Percentiles rank a stretch among this genome's conserved stretches.
These are phyloP conservation scores for Dryadula phaetusa DNA, from an alignment of 2,888 invertebrate genomes.

Conservation along the genomic window DNA sequence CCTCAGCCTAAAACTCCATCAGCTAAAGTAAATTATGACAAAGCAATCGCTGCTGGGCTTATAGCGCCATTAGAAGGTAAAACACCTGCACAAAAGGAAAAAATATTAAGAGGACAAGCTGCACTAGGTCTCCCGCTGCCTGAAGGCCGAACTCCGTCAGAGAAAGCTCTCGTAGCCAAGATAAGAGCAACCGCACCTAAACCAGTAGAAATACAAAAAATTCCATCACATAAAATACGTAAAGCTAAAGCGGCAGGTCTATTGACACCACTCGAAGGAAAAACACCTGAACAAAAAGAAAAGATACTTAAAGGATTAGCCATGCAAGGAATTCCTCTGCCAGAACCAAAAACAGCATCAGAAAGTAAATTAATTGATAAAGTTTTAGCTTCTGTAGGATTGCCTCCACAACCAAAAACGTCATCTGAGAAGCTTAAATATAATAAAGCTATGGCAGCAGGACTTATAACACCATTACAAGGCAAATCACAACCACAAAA, in stretches of 20 bases:
- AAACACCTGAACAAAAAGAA: slow-evolving; percentile 43
- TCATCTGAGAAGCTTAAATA: slow-evolving; percentile 46
- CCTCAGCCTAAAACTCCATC: slow-evolving; percentile 46
- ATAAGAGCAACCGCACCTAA: slow-evolving; percentile 33
- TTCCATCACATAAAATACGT: slow-evolving; percentile 34
- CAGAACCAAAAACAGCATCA: slow-evolving; percentile 43
- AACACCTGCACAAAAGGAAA: slow-evolving; percentile 50
- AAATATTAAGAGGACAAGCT: slow-evolving; percentile 48
- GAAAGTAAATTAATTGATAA: slow-evolving; percentile 43
- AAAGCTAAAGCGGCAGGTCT: slow-evolving; percentile 47
- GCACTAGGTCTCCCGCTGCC: slow-evolving; percentile 50
- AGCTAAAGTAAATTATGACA: slow-evolving; percentile 45
- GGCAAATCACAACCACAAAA: slow-evolving; percentile 49
- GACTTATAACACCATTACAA: slow-evolving; percentile 51
- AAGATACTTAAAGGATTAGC: slow-evolving; percentile 40
- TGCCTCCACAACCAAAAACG: slow-evolving; percentile 44
- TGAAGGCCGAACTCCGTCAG: slow-evolving; percentile 52
- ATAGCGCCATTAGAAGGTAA: slow-evolving; percentile 53
- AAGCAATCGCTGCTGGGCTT: slow-evolving; percentile 46
- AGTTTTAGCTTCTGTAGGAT: slow-evolving; percentile 31
- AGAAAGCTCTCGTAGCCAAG: slow-evolving; percentile 48
- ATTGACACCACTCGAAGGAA: slow-evolving; percentile 37
- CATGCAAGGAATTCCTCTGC: slow-evolving; percentile 41
- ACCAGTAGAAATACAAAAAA: neutral
- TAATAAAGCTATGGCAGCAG: slow-evolving; percentile 49